Base-by-base conservation (phyloP, 2,888 invertebrate genomes). In the Belgica antarctica region DNA sequence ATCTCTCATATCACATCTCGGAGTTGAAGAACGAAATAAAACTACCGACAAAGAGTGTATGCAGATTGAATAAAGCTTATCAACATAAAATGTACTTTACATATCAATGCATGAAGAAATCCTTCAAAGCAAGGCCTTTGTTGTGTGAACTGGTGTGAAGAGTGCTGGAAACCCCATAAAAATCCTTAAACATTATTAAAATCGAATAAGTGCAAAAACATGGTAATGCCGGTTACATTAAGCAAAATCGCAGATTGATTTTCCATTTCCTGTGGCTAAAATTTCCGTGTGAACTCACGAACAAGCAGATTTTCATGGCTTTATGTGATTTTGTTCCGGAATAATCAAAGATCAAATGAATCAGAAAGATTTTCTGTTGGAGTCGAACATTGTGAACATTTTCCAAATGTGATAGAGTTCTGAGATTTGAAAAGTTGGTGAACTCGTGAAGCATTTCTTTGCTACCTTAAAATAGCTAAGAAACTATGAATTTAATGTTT, bases 31-130 rank as follows among this genome's bases (percentile, higher is more conserved):
- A n/a, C 52, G 22, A 52, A 52, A 52, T 52, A 17, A 52, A 52
- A 52, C 52, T 52, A 52, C 17, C 52, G 52, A 17, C 19, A 52
- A n/a, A 52, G 46, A n/a, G 15, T 4, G 17, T 65, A 66, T 66
- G 65, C 46, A 41, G 65, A 66, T 36, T 66, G 65, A 66, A 66
- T 66, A 47, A 66, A 66, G 65, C 65, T 66, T 66, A 66, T 66
- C 65, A 66, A 25, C 46, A 25, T 66, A 36, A 63, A 36, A 66
- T 66, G 28, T 66, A 66, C 47, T 66, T 66, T 66, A 47, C 65
- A 66, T 66, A 66, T 66, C 65, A 66, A 66, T 66, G 65, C 65
- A 66, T n/a, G 19, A 47, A 46, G n/a, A 62, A 63, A 66, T 66
- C 65, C 27, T 66, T 66, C 65, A 66, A 65, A 66, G 25, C 24